Base-by-base conservation (phyloP, 2,113 vertebrate species). In the Leucoraja erinaceus region DNA sequence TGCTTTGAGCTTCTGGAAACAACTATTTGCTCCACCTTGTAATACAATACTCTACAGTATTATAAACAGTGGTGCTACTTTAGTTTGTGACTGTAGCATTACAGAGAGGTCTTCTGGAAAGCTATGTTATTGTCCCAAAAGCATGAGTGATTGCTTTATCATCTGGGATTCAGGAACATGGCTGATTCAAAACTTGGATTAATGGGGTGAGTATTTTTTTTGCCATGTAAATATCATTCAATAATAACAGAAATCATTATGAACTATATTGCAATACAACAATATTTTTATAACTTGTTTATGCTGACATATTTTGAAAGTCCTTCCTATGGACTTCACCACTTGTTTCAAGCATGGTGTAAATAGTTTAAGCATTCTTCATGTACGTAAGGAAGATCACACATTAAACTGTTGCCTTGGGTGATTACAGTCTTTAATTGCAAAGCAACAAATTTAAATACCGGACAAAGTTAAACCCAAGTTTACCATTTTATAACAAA, bases 21-120 rank as follows among this genome's bases (percentile, higher is more conserved):
- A 96, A 96, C 97, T 97, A 98, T 97, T 97, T 96, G 94, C 94
- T 93, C 94, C 95, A 96, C 97, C 96, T 96, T 96, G 95, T 98
- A 98, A 99, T 96, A 93, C 95, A 95, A 97, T 98, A 97, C 95
- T 93, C 95, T 94, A 93, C 95, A 20, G 96, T 96, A 94, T 95
- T 95, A 94, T 93, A 93, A 94, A 94, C 94, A 94, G 93, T 94
- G 20, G 92, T 95, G 94, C 94, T 93, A 0, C 95, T 96, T 96
- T 94, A 94, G 94, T 93, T 94, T 94, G 94, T 93, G 93, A 94
- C 94, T 94, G 94, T 95, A 93, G 93, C 94, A 33, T 28, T 31
- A 95, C 94, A 33, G 93, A 92, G 93, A 95, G 93, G 94, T 95
- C 96, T 95, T 94, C 94, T 95, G 94, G 94, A 72, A 72, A 91